phyloP scores from a whole-genome alignment of 2,797 vertebrate species.

The Rhabdophis nuchalis region DNA sequence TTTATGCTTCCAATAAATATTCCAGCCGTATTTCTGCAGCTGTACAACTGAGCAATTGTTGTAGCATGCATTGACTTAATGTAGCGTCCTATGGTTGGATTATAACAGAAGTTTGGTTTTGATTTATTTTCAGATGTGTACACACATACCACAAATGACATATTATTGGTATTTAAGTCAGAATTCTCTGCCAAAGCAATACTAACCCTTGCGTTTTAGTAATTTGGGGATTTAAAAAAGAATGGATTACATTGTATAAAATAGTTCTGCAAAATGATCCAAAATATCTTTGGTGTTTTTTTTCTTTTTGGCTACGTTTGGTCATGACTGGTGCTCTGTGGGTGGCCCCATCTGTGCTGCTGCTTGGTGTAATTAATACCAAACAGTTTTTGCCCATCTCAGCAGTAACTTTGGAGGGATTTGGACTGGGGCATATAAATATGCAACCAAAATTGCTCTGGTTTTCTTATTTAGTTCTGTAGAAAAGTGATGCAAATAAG shows the following conservation, averaged over 20 bases:
- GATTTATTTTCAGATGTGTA: conserved; percentile 58
- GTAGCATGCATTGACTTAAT: not conserved
- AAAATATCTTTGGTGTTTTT: not conserved
- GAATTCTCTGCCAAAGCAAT: conserved; percentile 45
- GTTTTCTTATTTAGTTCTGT: conserved; percentile 53
- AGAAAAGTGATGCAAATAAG: conserved; percentile 23
- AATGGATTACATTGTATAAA: not conserved
- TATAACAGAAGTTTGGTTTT: conserved; percentile 44
- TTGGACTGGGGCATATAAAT: conserved; percentile 51
- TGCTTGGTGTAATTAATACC: conserved; percentile 39
- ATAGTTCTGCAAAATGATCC: conserved; percentile 16
- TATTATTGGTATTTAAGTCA: conserved; percentile 42
- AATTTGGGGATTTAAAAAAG: conserved; percentile 34
- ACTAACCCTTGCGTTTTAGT: conserved; percentile 49
- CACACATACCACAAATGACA: conserved; percentile 54
- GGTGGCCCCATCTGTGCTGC: conserved; percentile 50
- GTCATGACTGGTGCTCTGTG: conserved; percentile 42
- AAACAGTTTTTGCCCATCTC: conserved; percentile 62
- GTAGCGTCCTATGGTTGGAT: conserved; percentile 30
- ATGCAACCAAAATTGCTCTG: conserved; percentile 50
- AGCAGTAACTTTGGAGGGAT: conserved; percentile 32
- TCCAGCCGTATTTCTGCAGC: conserved; percentile 16
- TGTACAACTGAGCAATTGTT: conserved; percentile 31
- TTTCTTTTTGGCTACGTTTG: conserved; percentile 17
- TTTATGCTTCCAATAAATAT: not conserved